These are phyloP conservation scores for Pygmarrhopalites habei DNA, from an alignment of 1,140 invertebrate species.

Conservation along the genomic window DNA sequence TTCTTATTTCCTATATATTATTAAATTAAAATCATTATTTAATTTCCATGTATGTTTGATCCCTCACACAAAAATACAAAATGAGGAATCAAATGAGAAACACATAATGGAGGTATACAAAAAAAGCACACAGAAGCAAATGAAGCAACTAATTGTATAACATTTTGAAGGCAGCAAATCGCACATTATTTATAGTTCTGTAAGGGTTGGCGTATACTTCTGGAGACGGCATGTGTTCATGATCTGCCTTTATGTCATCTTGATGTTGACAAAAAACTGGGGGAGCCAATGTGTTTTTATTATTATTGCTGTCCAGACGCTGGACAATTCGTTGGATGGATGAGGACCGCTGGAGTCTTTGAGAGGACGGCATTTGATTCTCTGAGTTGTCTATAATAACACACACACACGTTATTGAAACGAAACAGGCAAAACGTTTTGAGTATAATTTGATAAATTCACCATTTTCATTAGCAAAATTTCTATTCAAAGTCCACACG, in stretches of 20 bases:
- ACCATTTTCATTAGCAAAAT: background rate
- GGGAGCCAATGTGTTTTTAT: background rate
- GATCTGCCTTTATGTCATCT: background rate
- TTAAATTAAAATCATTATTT: too few relatives aligned
- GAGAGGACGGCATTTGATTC: too few relatives aligned
- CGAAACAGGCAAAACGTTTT: too few relatives aligned
- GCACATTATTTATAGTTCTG: constrained; percentile 15
- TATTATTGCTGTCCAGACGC: constrained; percentile 12
- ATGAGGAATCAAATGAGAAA: too few relatives aligned
- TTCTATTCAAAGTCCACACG: background rate
- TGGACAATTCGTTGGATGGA: constrained; percentile 19
- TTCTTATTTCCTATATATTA: constrained; percentile 7
- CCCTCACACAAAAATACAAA: too few relatives aligned
- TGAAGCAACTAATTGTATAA: background rate
- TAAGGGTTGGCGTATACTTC: constrained; percentile 16
- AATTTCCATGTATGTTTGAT: too few relatives aligned
- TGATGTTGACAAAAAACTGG: background rate
- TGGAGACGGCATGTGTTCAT: background rate
- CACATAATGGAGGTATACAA: too few relatives aligned
- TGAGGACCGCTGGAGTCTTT: constrained; percentile 8
- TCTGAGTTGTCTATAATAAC: too few relatives aligned
- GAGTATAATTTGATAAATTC: too few relatives aligned
- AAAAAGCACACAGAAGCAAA: too few relatives aligned
- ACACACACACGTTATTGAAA: too few relatives aligned
- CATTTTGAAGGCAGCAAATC: constrained; percentile 9